Evolutionary conservation across 1,140 invertebrate species (phyloP), one percentile per base, ranked within the genome.

Genomic region (Sycobia sp.): DNA sequence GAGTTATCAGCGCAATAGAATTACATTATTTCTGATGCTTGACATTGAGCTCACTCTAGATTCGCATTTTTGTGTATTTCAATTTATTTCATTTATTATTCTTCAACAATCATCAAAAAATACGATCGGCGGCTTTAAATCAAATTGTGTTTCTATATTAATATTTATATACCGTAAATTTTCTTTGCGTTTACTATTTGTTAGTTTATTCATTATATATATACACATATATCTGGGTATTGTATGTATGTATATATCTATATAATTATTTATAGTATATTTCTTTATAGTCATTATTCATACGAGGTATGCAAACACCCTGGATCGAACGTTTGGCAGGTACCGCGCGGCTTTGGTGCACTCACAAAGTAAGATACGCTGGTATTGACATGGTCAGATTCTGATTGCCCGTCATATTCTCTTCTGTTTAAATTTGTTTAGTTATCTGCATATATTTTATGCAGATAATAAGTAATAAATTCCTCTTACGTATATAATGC

Each of bases 241-340:
- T 49, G 18, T 49, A 47, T 56, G 2, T 9, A 54, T 46, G 18
- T 54, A 38, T 55, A 36, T 39, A 32, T 53, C 11, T 55, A 62
- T 54, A 22, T 51, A 32, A 39, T 46, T 54, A 46, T 62, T 43
- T 47, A 55, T 53, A 44, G 20, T 55, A 25, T 55, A 55, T 47
- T 29, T 49, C n/a, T 62, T n/a, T n/a, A 46, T 44, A 25, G 38
- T 39, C 23, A 39, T 43, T 43, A 53, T 63, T 55, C 8, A 41
- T 60, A 41, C 29, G 25, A 53, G 27, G 23, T 9, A 61, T 54
- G 20, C 38, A 54, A 61, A 61, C 39, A 61, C 39, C 39, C 13
- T 46, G 25, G 23, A 61, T 61, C 59, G 59, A 61, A 61, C 59
- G 39, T 61, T 61, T 54, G 39, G 29, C 59, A 60, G 57, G 5